Percentiles rank a stretch among this genome's conserved stretches.
These are phyloP conservation scores for Clistopyga incitator DNA, from an alignment of 2,888 invertebrate genomes.

Conservation along the genomic window DNA sequence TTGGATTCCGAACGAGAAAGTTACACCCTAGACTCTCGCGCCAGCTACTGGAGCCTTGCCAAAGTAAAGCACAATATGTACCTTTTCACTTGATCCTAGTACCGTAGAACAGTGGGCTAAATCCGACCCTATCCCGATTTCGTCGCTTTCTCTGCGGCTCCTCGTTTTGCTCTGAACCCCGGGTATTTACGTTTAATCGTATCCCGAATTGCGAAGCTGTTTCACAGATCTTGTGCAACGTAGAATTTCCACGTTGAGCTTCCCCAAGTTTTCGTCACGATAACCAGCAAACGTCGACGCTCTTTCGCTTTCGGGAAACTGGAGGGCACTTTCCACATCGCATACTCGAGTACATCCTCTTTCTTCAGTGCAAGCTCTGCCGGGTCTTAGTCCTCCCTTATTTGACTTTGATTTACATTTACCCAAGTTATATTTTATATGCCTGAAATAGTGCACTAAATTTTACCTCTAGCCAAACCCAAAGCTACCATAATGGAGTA, in stretches of 20 bases:
- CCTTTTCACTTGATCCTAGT: slow-evolving; percentile 61
- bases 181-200: slow-evolving; percentile 63
- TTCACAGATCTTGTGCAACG: slow-evolving; percentile 17
- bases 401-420: slow-evolving; percentile 22
- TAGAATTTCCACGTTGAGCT: slow-evolving; percentile 24
- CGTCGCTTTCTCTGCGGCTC: slow-evolving; percentile 25
- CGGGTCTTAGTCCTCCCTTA: slow-evolving; percentile 6
- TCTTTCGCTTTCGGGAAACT: slow-evolving; percentile 22
- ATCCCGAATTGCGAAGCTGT: slow-evolving; percentile 35
- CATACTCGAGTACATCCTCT: slow-evolving; percentile 36
- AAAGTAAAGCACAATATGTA: slow-evolving; percentile 70
- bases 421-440: slow-evolving; percentile 14
- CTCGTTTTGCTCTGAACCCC: slow-evolving; percentile 47
- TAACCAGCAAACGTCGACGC: slow-evolving; percentile 27
- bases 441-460: not conserved
- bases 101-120: slow-evolving; percentile 33
- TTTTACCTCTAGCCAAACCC: not conserved
- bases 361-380: slow-evolving; percentile 23
- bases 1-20: slow-evolving; percentile 71
- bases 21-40: slow-evolving; percentile 63
- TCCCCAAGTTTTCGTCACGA: slow-evolving; percentile 50
- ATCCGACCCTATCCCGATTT: slow-evolving; percentile 39
- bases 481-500: not conserved
- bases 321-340: slow-evolving; percentile 34
- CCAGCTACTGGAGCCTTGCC: slow-evolving; percentile 69